Conservation (phyloP, 2,888 invertebrate species). For the Octodonta nipae region DNA sequence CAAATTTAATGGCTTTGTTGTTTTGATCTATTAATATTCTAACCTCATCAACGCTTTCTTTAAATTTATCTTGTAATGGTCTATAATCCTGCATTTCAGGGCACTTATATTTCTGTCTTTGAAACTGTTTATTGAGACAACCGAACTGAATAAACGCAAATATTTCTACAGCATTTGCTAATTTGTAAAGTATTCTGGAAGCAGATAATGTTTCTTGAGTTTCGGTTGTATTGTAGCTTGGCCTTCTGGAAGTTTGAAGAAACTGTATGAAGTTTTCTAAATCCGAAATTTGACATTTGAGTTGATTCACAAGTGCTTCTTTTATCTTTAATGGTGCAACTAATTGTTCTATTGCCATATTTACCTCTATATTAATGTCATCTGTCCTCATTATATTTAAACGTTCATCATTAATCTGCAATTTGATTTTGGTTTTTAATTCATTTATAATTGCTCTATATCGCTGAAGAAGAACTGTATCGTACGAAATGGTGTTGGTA, state of each 20-base stretch:
- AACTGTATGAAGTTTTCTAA: slow-evolving; percentile 92
- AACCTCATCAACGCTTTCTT: too few relatives aligned
- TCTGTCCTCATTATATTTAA: slow-evolving; percentile 55
- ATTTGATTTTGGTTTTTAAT: slow-evolving; percentile 68
- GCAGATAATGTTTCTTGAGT: slow-evolving; percentile 43
- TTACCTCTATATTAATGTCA: slow-evolving; percentile 76
- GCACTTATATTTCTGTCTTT: slow-evolving; percentile 70
- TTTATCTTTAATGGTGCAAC: slow-evolving; percentile 90
- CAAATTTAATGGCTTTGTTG: too few relatives aligned
- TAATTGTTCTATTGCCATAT: slow-evolving; percentile 77
- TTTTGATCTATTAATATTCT: too few relatives aligned
- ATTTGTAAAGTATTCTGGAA: slow-evolving; percentile 69
- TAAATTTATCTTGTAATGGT: too few relatives aligned
- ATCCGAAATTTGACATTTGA: slow-evolving; percentile 93
- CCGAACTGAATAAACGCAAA: slow-evolving; percentile 85
- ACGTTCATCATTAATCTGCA: slow-evolving; percentile 73
- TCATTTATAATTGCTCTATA: slow-evolving; percentile 85
- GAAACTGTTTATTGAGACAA: slow-evolving; percentile 57
- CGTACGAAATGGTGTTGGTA: slow-evolving; percentile 60
- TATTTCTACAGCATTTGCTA: slow-evolving; percentile 80
- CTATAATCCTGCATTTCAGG: too few relatives aligned
- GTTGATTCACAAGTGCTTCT: slow-evolving; percentile 85
- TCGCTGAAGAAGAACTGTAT: slow-evolving; percentile 68
- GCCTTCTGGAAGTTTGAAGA: slow-evolving; percentile 64
- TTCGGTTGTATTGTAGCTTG: slow-evolving; percentile 31